Percentiles rank a stretch among this genome's conserved stretches.
Conservation (phyloP, 2,113 vertebrate genomes). For the Hymenochirus boettgeri region DNA sequence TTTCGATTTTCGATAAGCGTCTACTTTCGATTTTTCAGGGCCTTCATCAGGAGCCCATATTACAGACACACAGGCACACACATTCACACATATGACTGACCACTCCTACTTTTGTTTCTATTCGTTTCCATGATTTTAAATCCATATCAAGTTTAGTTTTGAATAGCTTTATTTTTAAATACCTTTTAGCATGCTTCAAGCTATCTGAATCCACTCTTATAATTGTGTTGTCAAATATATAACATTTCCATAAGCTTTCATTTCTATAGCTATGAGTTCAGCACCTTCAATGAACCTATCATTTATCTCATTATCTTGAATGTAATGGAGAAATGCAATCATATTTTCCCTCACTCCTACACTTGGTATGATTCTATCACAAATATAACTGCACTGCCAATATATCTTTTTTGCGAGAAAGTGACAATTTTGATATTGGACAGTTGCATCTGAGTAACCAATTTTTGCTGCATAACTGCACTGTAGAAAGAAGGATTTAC, state of each 20-base stretch:
- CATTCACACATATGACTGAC: too few species aligned
- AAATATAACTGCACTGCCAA: background rate
- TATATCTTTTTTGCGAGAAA: background rate
- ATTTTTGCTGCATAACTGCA: background rate
- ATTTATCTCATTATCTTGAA: conserved; percentile 3
- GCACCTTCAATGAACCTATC: conserved; percentile 2
- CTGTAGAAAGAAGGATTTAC: too few species aligned
- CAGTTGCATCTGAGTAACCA: background rate
- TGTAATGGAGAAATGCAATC: conserved; percentile 2
- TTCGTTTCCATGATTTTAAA: too few species aligned
- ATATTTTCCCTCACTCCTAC: background rate
- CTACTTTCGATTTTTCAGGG: too few species aligned
- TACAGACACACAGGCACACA: too few species aligned
- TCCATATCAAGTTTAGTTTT: too few species aligned
- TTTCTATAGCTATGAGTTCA: conserved; percentile 1
- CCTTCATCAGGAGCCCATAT: too few species aligned
- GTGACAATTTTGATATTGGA: background rate
- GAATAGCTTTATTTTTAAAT: too few species aligned
- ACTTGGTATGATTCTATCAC: background rate
- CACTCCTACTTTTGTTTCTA: too few species aligned
- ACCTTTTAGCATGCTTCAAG: background rate
- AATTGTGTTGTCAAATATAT: conserved; percentile 3
- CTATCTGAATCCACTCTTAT: background rate
- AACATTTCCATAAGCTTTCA: background rate
- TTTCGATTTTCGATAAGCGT: too few species aligned